These are phyloP conservation scores for Meles meles DNA, from an alignment of 2,113 vertebrate genomes.

Conservation along the genomic window DNA sequence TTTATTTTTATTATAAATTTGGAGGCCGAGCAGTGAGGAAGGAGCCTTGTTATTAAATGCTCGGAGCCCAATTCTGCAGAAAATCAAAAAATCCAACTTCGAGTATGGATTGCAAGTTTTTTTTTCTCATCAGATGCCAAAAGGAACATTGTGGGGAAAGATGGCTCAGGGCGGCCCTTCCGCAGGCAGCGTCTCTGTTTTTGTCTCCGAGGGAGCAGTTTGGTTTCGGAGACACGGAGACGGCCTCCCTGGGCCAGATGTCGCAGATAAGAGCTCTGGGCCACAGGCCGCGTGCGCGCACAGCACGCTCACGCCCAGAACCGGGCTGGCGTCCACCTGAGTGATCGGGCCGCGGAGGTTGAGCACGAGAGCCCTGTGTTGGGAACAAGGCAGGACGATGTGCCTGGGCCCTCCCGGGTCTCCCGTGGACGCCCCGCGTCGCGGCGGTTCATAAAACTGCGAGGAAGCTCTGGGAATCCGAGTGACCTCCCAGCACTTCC, in stretches of 20 bases:
- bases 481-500: neutral
- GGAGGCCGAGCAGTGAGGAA: constrained; percentile 13
- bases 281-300: rapidly evolving
- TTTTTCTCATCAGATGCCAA: constrained; percentile 64
- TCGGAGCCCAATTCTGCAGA: constrained; percentile 59
- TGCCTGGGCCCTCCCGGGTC: neutral
- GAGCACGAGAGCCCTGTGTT: rapidly evolving
- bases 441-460: neutral
- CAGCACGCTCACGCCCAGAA: rapidly evolving
- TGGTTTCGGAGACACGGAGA: neutral
- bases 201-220: neutral
- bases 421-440: neutral
- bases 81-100: constrained; percentile 50
- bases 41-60: constrained; percentile 56
- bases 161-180: neutral
- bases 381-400: rapidly evolving
- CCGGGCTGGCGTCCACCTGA: neutral
- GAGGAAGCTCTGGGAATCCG: neutral
- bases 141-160: constrained; percentile 41
- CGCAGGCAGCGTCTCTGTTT: constrained; percentile 36
- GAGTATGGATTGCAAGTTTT: constrained; percentile 44
- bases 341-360: rapidly evolving
- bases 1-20: constrained; percentile 61
- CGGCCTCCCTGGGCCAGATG: neutral
- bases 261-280: neutral